Evolutionary conservation across 2,888 invertebrate species (phyloP), one percentile per base, ranked within the genome.

Genomic region (Drosophila ezoana): DNA sequence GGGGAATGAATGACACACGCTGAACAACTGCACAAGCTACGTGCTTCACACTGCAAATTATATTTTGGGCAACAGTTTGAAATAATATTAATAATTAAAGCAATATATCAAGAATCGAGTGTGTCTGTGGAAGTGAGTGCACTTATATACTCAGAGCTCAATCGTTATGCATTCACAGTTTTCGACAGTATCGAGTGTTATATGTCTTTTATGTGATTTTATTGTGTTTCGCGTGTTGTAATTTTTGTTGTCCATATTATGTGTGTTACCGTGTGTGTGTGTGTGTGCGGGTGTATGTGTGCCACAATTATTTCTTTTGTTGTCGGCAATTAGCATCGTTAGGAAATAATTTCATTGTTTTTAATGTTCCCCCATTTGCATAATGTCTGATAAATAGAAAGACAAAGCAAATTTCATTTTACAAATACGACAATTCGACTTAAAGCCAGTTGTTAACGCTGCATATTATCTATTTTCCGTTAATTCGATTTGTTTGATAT

Each of bases 171-270:
- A 77, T 74, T 70, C 43, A 47, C 37, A 44, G 51, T 32, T 49
- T 43, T 63, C 23, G n/a, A n/a, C n/a, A n/a, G 48, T 47, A 49
- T 65, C 78, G 51, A 63, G 60, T 66, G 66, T 59, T 38, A 71
- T 76, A 84, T 71, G 66, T 73, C 53, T 76, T 79, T 70, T 68
- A 72, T 81, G 73, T 70, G 65, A 85, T 87, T 82, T 79, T 53
- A 70, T 81, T 68, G 67, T 64, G 63, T 68, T 56, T 54, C 51
- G 45, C 9, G 16, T 43, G 20, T 44, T 44, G 40, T 43, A 16
- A 28, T 13, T 33, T 45, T 44, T 62, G 20, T 40, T 23, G 43
- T 41, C 28, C 16, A 18, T 37, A 20, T 14, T n/a, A 20, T 41
- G 16, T 37, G 20, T 32, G 32, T 48, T 20, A 13, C 16, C 38